Evolutionary conservation across 2,888 invertebrate species (phyloP).

Genomic region (Meghimatium bilineatum): DNA sequence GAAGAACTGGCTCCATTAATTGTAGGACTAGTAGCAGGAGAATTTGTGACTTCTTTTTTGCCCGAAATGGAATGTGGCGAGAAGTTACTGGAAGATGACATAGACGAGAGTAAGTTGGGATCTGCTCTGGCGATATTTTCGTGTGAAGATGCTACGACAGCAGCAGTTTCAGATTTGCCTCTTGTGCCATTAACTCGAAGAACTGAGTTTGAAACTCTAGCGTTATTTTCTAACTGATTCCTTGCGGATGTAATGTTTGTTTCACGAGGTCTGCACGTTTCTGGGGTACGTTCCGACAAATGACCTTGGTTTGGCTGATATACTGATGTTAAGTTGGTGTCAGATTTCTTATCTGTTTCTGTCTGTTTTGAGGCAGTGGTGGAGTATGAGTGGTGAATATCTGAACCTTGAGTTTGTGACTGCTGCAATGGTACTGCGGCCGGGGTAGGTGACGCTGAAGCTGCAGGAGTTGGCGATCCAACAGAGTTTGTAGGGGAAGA

Average conservation of each 20-base stretch:
- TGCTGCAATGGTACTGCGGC: constrained; percentile 49
- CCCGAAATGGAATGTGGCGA: background rate
- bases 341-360: background rate
- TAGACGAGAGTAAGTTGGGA: background rate
- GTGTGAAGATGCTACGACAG: background rate
- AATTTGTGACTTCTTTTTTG: background rate
- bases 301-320: background rate
- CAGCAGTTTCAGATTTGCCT: background rate
- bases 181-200: background rate
- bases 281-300: background rate
- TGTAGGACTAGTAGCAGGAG: constrained; percentile 4
- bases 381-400: constrained; percentile 2
- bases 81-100: background rate
- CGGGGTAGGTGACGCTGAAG: constrained; percentile 48
- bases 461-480: constrained; percentile 46
- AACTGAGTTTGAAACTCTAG: background rate
- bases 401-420: constrained; percentile 45
- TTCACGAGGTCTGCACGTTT: background rate
- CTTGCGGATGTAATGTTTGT: background rate
- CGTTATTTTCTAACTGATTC: background rate
- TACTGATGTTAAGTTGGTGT: background rate
- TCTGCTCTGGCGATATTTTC: background rate
- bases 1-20: background rate
- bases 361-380: background rate
- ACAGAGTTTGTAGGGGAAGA: constrained; percentile 25